A percentile compares a stretch with the other conserved stretches of the same genome.
Evolutionary conservation across 2,888 invertebrate genomes (phyloP).

Genomic region (Acleris emargana): DNA sequence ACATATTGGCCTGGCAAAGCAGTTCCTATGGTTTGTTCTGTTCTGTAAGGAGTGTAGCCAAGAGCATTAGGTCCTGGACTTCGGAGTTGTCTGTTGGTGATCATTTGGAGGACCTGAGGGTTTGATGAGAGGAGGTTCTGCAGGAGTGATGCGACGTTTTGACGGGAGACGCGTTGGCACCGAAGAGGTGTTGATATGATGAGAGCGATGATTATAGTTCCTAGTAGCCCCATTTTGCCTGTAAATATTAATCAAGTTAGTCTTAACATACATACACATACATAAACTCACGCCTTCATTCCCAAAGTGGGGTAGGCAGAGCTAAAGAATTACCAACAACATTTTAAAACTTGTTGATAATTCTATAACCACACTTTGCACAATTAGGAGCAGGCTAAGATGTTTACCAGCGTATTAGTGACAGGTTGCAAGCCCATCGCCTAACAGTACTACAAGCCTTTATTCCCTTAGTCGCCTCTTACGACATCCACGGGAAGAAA

Average conservation of each 20-base stretch:
- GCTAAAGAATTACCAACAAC: no score
- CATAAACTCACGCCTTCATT: no score
- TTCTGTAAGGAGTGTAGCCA: not conserved
- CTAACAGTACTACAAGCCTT: no score
- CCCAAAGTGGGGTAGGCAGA: no score
- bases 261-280: no score
- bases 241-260: not conserved
- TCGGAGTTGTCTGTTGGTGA: not conserved
- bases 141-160: not conserved
- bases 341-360: no score
- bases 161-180: not conserved
- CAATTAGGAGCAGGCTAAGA: no score
- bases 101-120: conserved; percentile 21
- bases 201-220: conserved; percentile 3
- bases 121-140: conserved; percentile 26
- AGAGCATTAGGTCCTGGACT: not conserved
- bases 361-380: no score
- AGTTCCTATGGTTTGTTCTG: not conserved
- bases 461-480: no score
- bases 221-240: conserved; percentile 10
- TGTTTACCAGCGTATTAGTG: no score
- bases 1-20: not conserved
- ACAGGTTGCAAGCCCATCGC: no score
- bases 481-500: no score
- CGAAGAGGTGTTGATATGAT: conserved; percentile 3